Evolutionary conservation across 35 echinoderm and acorn worm species (phyloP).

Genomic region (Apostichopus californicus): DNA sequence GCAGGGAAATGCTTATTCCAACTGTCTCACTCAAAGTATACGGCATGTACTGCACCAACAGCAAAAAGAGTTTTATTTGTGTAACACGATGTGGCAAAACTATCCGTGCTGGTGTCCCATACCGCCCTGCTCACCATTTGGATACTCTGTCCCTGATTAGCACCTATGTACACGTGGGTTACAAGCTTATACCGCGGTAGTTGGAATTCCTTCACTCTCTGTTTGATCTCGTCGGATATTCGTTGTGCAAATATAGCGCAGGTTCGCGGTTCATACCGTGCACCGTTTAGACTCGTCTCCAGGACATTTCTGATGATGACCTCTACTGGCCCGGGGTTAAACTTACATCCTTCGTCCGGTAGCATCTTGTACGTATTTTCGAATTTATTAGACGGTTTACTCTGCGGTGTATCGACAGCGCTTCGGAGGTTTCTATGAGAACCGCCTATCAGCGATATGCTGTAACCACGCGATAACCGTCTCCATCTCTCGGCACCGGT

Average conservation of each 20-base stretch:
- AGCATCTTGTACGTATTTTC: constrained; percentile 96
- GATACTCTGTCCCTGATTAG: constrained; percentile 74
- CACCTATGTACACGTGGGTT: constrained; percentile 81
- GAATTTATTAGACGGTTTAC: constrained; percentile 64
- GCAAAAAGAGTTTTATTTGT: constrained; percentile 72
- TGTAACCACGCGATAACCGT: constrained; percentile 72
- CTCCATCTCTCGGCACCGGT: constrained; percentile 50
- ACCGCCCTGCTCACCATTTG: constrained; percentile 88
- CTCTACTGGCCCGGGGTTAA: constrained; percentile 47
- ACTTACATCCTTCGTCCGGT: constrained; percentile 75
- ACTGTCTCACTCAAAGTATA: constrained; percentile 71
- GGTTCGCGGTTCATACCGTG: constrained; percentile 73
- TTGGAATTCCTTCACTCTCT: constrained; percentile 81
- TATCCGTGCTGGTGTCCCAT: constrained; percentile 93
- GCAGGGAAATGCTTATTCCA: no score
- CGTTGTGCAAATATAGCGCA: constrained; percentile 77
- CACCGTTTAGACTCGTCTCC: constrained; percentile 64
- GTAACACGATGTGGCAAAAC: constrained; percentile 64
- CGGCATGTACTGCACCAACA: constrained; percentile 80
- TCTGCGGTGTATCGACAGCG: constrained; percentile 58
- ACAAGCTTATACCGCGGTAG: constrained; percentile 90
- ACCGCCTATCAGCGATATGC: constrained; percentile 39
- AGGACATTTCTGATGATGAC: constrained; percentile 60
- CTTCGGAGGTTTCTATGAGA: constrained; percentile 27
- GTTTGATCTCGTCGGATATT: constrained; percentile 85